Evolutionary conservation across 2,113 vertebrate species (phyloP).

Genomic region (Chionis minor): DNA sequence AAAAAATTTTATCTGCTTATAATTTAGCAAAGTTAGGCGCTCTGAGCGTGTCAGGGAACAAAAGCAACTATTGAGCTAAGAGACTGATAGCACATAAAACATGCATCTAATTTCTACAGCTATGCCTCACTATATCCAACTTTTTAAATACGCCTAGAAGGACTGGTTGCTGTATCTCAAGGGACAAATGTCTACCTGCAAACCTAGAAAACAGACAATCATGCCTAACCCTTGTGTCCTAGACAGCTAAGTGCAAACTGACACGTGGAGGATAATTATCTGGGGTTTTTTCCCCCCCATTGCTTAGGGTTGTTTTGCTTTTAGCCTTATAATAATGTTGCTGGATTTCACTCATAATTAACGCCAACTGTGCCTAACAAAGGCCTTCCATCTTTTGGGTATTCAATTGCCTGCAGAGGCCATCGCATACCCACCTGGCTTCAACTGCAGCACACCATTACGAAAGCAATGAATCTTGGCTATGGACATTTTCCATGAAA

Average conservation of each 20-base stretch:
- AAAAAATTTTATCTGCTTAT: not conserved
- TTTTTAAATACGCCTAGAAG: not conserved
- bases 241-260: not conserved
- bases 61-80: not conserved
- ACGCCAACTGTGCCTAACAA: not conserved
- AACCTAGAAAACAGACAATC: not conserved
- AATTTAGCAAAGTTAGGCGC: not conserved
- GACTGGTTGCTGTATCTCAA: not conserved
- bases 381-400: not conserved
- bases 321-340: not conserved
- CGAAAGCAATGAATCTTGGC: not conserved
- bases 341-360: not conserved
- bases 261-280: not conserved
- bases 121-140: not conserved
- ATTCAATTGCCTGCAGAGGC: not conserved
- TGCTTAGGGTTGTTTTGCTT: not conserved
- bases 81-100: not conserved
- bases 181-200: not conserved
- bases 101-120: not conserved
- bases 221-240: not conserved
- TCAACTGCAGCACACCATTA: not conserved
- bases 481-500: not conserved
- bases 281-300: not conserved
- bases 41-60: not conserved
- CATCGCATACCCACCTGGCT: not conserved